Conservation (phyloP, 2,113 vertebrate genomes). For the Coryphaenoides rupestris region DNA sequence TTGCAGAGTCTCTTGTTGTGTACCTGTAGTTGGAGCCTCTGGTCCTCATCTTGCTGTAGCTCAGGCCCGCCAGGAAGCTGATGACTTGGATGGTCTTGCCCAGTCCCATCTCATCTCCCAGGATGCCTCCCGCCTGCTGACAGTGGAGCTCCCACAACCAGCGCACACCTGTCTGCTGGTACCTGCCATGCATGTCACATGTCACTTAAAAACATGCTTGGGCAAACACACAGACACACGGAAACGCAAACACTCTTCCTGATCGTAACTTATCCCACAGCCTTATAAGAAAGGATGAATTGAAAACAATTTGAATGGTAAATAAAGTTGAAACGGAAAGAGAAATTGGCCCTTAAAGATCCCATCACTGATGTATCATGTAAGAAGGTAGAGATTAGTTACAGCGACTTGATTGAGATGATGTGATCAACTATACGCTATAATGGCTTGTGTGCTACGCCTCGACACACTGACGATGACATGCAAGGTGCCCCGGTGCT, state of each 20-base stretch:
- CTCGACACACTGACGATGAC: too few relatives aligned
- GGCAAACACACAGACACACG: constrained; percentile 2
- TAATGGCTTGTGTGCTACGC: too few relatives aligned
- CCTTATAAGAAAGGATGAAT: too few relatives aligned
- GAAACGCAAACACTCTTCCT: background rate
- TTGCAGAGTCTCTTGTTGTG: too few relatives aligned
- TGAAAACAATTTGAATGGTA: too few relatives aligned
- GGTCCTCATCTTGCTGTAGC: constrained; percentile 98
- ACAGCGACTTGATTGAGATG: too few relatives aligned
- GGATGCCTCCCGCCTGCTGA: constrained; percentile 98
- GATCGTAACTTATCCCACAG: background rate
- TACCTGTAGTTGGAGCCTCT: constrained; percentile 97
- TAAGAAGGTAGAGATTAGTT: too few relatives aligned
- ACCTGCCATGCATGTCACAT: constrained; percentile 77
- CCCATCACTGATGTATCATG: too few relatives aligned
- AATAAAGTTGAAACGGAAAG: too few relatives aligned
- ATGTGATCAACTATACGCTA: too few relatives aligned
- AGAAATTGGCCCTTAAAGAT: too few relatives aligned
- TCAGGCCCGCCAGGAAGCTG: constrained; percentile 96
- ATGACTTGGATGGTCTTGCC: constrained; percentile 99
- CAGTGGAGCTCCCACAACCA: constrained; percentile 99
- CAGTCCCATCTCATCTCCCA: constrained; percentile 99
- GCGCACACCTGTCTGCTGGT: constrained; percentile 99
- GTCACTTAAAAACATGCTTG: constrained; percentile 13
- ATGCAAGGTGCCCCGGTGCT: constrained; percentile 34